Evolutionary conservation across 2,888 invertebrate species (phyloP), one percentile per base, ranked within the genome.

Genomic region (Zaprionus lineosus): DNA sequence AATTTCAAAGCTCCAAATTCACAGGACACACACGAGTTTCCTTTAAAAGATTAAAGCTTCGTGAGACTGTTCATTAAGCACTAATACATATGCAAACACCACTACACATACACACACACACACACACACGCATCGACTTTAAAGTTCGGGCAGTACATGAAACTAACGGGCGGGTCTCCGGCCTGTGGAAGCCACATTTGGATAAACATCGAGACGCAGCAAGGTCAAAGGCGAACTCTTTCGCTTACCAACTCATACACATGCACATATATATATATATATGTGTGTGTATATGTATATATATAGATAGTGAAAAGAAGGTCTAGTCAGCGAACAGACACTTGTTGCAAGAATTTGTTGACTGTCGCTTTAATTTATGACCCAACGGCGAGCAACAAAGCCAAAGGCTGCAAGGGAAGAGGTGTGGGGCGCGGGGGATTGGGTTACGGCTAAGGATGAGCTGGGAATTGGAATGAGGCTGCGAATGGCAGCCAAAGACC

Each of bases 301-400:
- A 18, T 16, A 18, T 16, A 46, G 8, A 33, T 28, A 48, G 21
- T 9, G 6, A 28, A 2, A 6, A 31, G 40, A 48, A 40, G 16
- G 40, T 29, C 37, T 26, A 26, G 28, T 34, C 34, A 36, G 19
- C 33, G 26, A 55, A 58, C 46, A 84, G 76, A 82, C 87, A 89
- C 89, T 89, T 89, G 89, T 89, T 89, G 89, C 89, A 53, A 74
- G 74, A 85, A 88, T 88, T 89, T 89, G 88, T 89, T 87, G 88
- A 88, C 88, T 85, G 88, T 86, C 86, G 85, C 84, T 86, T 65
- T 84, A 88, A 89, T 89, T 88, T 89, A 89, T 89, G 85, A 82
- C 86, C 86, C 75, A 61, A 57, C 51, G 64, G 21, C 62, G 56
- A 48, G 61, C 82, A 51, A 63, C 48, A 63, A 65, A 66, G 63